Evolutionary conservation across 1,140 invertebrate genomes (phyloP), one percentile per base, ranked within the genome.

Genomic region (Heliconius melpomene): DNA sequence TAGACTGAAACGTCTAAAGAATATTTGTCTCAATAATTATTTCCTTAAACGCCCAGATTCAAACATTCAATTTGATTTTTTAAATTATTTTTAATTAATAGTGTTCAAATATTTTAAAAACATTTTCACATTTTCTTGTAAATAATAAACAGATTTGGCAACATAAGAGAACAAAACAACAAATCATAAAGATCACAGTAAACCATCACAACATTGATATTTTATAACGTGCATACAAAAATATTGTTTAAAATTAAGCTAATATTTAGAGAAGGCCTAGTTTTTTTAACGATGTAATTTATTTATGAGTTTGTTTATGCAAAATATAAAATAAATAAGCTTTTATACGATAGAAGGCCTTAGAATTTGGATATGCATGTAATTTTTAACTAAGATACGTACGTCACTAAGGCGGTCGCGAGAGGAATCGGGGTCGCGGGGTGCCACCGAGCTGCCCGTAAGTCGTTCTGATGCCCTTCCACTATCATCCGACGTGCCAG

Each of bases 371-470:
- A 26, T 16, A 66, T 23, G 26, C 11, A 29, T 66, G 60, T 26
- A 66, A 26, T 36, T 46, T 26, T 77, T 26, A 26, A 66, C 23
- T 66, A 29, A 50, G 79, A 86, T 90, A 96, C 96, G 96, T 96
- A 97, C 97, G 95, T 97, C 97, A 95, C 96, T 97, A 88, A 97
- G 96, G 91, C 97, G 96, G 94, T 97, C 97, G 94, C 97, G 96
- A 86, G 96, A 97, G 94, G 96, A 97, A 93, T 97, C 96, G 84
- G 96, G 96, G 92, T 97, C 96, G 86, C 96, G 95, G 78, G 96
- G 96, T 81, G 95, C 95, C 92, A 97, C 95, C 82, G 96, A 96
- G 90, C 96, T 96, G 87, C 96, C 96, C 85, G 96, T 97, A 88
- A 97, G 95, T 89, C 96, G 95, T 95, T 97, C 96, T 81, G 96